Evolutionary conservation across 1,140 invertebrate genomes (phyloP), one percentile per base, ranked within the genome.

Genomic region (Acromyrmex echinatior): DNA sequence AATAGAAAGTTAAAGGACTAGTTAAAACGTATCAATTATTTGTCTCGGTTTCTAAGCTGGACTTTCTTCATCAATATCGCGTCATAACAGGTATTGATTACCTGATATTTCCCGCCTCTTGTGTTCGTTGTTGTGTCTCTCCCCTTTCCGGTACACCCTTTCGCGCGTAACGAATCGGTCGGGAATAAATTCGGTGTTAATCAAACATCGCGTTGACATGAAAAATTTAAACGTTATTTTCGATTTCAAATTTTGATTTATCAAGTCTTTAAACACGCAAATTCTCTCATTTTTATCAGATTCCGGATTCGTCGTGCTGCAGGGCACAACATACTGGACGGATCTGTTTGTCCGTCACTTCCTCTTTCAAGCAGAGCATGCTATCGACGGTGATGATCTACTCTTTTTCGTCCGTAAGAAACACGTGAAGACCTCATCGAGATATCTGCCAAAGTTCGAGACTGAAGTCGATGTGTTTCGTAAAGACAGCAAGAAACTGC

Each of bases 401-500:
- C 95, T 99, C 68, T 99, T 99, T 95, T 99, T 99, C 96, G 98
- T 99, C 28, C 96, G 98, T 76, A 99, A 99, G 94, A 98, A 98
- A 92, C 98, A 98, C 94, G 97, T 98, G 53, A 98, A 98, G 95
- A 97, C 97, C 58, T 97, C 97, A 71, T 97, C 97, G 66, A 96
- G 97, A 89, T 98, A 98, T 94, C 96, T 98, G 93, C 98, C 98
- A 86, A 98, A 98, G 96, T 99, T 98, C 95, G 98, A 99, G 97
- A 98, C 98, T 89, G 98, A 98, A 94, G 98, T 99, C 84, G 98
- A 99, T 95, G 98, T 99, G 39, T 99, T 99, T 96, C 97, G 99
- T 78, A 98, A 99, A 95, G 98, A 99, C 95, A 99, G 99, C 92
- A 98, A 98, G 94, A 99, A 99, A 94, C 96, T 99, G 91, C 99